These are phyloP conservation scores for Falco berigora DNA, from an alignment of 2,797 vertebrate genomes.

Conservation along the genomic window DNA sequence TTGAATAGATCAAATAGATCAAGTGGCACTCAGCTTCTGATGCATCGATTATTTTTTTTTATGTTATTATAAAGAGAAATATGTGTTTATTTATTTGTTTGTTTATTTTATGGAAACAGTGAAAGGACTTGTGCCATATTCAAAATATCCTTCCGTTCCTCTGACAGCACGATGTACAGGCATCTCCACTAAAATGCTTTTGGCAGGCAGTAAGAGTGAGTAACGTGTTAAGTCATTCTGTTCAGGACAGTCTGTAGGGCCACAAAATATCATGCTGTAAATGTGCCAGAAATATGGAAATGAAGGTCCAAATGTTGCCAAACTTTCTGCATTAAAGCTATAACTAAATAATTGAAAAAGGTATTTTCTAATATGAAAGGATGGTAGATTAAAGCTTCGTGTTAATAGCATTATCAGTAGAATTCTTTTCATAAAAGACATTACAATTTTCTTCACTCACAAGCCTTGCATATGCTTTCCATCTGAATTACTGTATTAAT, in stretches of 20 bases:
- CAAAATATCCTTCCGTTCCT: constrained; percentile 64
- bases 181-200: constrained; percentile 34
- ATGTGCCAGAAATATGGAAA: background rate
- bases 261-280: background rate
- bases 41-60: background rate
- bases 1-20: background rate
- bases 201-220: constrained; percentile 69
- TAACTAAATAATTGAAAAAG: background rate
- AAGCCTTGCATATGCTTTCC: background rate
- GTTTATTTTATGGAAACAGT: constrained; percentile 61
- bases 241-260: background rate
- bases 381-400: background rate
- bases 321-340: background rate
- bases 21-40: background rate
- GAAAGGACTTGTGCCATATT: constrained; percentile 67
- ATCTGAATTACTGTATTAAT: background rate
- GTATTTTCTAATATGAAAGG: background rate
- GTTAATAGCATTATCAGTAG: background rate
- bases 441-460: background rate
- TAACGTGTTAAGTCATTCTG: background rate
- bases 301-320: background rate
- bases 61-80: background rate
- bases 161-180: constrained; percentile 61
- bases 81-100: background rate
- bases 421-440: background rate